Evolutionary conservation across 2,888 invertebrate species (phyloP), one percentile per base, ranked within the genome.

Genomic region (Lepidocyrtoides sp.): DNA sequence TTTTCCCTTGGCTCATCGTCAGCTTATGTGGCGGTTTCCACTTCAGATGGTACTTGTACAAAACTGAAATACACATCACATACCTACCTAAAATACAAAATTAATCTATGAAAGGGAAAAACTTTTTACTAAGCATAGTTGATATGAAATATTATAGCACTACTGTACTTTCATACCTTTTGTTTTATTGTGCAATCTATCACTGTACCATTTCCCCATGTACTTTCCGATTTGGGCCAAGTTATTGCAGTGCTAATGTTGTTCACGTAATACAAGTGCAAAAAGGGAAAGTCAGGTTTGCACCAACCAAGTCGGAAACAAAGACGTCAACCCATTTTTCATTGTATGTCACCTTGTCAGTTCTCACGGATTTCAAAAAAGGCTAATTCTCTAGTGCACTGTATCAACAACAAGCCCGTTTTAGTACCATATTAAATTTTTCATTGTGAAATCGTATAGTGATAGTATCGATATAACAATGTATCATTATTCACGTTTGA

Each of bases 311-410:
- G 29, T 54, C 63, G 87, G 81, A 86, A 86, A 86, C 86, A 63
- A 85, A 86, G 86, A 75, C 86, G 86, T 86, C 75, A 77, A 77
- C 57, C 86, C 29, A 86, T 86, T 86, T 86, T 86, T 86, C 86
- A 86, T 41, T 77, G 51, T 20, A 48, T 77, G 75, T 86, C 77
- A 86, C 86, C 86, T 77, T 86, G 86, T 86, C 86, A 86, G 77
- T 77, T 69, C 66, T 69, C 69, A 51, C 51, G 14, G 69, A 72
- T 85, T 57, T 60, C 17, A 48, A 63, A 29, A 75, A 77, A 60
- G 60, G n/a, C 77, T 77, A 75, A 36, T 32, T 72, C n/a, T 29
- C 32, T 23, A 23, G 44, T 72, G 51, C 48, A 32, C 17, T 69
- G 32, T 23, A 32, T 8, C 36, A 69, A 36, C 36, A 69, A n/a